Percentiles rank a stretch among this genome's conserved stretches.
phyloP scores from a whole-genome alignment of 2,113 vertebrate species.

The Phaethornis superciliosus region DNA sequence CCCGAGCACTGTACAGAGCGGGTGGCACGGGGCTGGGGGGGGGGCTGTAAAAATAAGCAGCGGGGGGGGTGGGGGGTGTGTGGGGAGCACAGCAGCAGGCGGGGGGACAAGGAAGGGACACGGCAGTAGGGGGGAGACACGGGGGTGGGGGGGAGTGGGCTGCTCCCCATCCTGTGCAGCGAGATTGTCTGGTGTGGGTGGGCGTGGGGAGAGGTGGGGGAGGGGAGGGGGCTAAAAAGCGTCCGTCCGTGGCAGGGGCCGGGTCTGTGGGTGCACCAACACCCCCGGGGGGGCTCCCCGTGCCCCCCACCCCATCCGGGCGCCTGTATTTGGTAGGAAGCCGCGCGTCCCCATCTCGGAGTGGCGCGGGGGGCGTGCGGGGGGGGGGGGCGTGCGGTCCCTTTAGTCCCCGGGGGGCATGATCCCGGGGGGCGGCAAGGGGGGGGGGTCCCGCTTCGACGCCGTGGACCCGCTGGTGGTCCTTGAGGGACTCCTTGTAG shows the following conservation, averaged over 20 bases:
- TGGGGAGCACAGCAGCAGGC: background rate
- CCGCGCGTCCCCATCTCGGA: background rate
- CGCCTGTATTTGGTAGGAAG: background rate
- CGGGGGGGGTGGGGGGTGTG: background rate
- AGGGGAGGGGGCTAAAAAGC: too few relatives aligned
- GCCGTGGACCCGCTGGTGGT: slow-evolving; percentile 57
- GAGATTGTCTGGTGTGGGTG: background rate
- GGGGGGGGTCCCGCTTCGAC: background rate
- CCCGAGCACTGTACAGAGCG: slow-evolving; percentile 55
- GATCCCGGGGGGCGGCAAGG: background rate
- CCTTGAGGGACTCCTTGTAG: slow-evolving; percentile 71
- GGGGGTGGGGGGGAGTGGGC: background rate
- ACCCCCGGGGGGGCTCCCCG: background rate
- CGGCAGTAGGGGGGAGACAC: too few relatives aligned
- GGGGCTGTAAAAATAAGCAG: slow-evolving; percentile 19
- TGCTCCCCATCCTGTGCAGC: background rate
- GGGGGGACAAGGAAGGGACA: background rate
- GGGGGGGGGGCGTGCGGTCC: background rate
- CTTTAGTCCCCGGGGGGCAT: slow-evolving; percentile 23
- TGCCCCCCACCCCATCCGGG: background rate
- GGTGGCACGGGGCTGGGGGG: background rate
- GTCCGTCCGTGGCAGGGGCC: too few relatives aligned
- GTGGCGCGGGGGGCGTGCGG: too few relatives aligned
- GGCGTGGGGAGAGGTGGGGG: too few relatives aligned
- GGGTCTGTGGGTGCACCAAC: too few relatives aligned